Conservation (phyloP, 2,888 invertebrate genomes). For the Tinea trinotella region DNA sequence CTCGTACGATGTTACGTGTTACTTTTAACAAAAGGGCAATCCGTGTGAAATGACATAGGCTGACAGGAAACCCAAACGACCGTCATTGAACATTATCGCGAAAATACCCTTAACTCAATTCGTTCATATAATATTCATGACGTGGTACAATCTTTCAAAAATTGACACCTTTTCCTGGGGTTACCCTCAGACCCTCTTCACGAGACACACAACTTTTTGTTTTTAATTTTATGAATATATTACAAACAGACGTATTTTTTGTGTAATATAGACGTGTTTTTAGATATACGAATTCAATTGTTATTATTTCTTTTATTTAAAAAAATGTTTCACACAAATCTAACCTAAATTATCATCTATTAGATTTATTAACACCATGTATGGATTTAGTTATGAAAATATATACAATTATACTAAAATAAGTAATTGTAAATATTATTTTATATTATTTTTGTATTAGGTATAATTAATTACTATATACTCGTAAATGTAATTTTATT, state of each 20-base stretch:
- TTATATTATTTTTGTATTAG: too few relatives aligned
- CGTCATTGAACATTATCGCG: conserved; percentile 61
- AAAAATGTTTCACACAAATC: too few relatives aligned
- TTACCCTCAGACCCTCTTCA: conserved; percentile 42
- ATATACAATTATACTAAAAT: too few relatives aligned
- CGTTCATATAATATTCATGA: conserved; percentile 72
- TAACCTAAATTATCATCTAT: too few relatives aligned
- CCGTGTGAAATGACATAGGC: conserved; percentile 69
- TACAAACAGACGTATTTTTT: conserved; percentile 36
- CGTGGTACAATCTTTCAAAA: conserved; percentile 70
- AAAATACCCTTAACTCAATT: conserved; percentile 68
- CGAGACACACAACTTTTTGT: conserved; percentile 32
- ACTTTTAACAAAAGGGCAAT: conserved; percentile 69
- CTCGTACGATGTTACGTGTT: conserved; percentile 45
- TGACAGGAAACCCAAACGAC: conserved; percentile 62
- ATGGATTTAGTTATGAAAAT: too few relatives aligned
- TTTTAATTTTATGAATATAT: conserved; percentile 63
- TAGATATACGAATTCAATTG: too few relatives aligned
- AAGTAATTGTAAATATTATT: too few relatives aligned
- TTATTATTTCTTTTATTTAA: too few relatives aligned
- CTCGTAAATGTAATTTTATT: too few relatives aligned
- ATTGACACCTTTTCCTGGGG: conserved; percentile 66
- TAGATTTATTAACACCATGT: too few relatives aligned
- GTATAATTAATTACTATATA: too few relatives aligned
- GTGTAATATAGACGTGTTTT: not conserved